Conservation (phyloP, 2,888 invertebrate species). For the Brenthis daphne region DNA sequence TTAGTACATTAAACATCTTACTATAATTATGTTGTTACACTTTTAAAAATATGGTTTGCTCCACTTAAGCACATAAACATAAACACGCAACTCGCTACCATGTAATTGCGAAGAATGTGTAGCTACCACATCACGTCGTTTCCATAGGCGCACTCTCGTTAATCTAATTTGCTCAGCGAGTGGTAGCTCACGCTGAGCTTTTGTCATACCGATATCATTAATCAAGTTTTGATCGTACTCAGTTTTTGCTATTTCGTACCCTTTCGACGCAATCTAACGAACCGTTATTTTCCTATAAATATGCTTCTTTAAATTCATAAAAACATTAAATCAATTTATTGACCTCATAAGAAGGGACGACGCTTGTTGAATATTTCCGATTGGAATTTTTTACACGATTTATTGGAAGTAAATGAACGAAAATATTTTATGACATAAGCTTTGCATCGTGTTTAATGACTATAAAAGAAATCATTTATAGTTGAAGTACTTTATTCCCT, state of each 20-base stretch:
- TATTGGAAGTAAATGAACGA: not conserved
- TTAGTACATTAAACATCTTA: too few species aligned
- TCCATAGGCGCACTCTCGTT: slow-evolving; percentile 26
- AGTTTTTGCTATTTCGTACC: slow-evolving; percentile 61
- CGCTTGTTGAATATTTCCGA: not conserved
- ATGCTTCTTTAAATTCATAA: too few species aligned
- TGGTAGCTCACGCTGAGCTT: slow-evolving; percentile 64
- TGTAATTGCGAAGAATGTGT: slow-evolving; percentile 26
- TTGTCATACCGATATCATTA: slow-evolving; percentile 69
- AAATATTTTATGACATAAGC: too few species aligned
- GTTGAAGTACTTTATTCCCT: slow-evolving; percentile 5
- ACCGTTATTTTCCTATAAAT: slow-evolving; percentile 34
- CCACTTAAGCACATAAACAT: slow-evolving; percentile 1
- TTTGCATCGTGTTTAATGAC: too few species aligned
- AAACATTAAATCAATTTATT: too few species aligned
- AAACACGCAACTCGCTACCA: slow-evolving; percentile 20
- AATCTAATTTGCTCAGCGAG: slow-evolving; percentile 66
- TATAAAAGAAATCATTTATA: slow-evolving; percentile 20
- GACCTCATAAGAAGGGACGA: not conserved
- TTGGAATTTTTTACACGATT: not conserved
- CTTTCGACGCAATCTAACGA: slow-evolving; percentile 44
- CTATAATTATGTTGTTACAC: too few species aligned
- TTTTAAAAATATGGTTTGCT: not conserved
- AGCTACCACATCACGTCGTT: slow-evolving; percentile 27
- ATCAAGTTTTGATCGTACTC: slow-evolving; percentile 69